These are phyloP conservation scores for Protobothrops mucrosquamatus DNA, from an alignment of 2,113 vertebrate genomes.

Conservation along the genomic window DNA sequence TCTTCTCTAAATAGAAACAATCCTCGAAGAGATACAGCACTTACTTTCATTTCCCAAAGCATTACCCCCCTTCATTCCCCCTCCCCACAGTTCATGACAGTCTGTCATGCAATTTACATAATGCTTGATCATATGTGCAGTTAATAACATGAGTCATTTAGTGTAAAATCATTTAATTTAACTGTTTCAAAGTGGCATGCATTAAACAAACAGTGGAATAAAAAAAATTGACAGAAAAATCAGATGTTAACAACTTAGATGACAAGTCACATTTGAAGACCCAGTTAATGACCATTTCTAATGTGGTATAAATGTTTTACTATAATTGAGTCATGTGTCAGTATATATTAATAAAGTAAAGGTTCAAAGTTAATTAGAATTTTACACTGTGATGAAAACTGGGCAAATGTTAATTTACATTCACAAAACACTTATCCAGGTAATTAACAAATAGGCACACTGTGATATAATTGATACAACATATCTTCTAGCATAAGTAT, in stretches of 20 bases:
- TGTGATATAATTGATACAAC: not conserved
- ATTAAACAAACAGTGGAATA: not conserved
- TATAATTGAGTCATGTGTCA: not conserved
- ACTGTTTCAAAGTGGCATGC: constrained; percentile 20
- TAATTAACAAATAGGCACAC: not conserved
- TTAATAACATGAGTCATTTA: constrained; percentile 30
- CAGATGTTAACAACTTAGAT: constrained; percentile 25
- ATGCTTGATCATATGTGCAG: constrained; percentile 24
- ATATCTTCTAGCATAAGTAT: rapidly evolving
- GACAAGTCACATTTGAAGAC: constrained; percentile 7
- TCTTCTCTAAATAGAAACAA: too few species aligned
- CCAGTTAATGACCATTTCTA: constrained; percentile 10
- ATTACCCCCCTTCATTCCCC: not conserved
- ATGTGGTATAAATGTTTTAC: constrained; percentile 13
- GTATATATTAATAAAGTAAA: not conserved
- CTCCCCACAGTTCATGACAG: too few species aligned
- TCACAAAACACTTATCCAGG: not conserved
- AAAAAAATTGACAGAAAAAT: constrained; percentile 14
- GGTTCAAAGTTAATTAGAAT: not conserved
- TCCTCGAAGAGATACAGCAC: too few species aligned
- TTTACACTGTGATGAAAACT: not conserved
- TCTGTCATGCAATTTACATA: not conserved
- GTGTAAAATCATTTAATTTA: constrained; percentile 35
- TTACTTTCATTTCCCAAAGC: not conserved
- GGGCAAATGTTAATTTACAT: not conserved